These are phyloP conservation scores for Petrolisthes cinctipes DNA, from an alignment of 2,888 invertebrate genomes.

Conservation along the genomic window DNA sequence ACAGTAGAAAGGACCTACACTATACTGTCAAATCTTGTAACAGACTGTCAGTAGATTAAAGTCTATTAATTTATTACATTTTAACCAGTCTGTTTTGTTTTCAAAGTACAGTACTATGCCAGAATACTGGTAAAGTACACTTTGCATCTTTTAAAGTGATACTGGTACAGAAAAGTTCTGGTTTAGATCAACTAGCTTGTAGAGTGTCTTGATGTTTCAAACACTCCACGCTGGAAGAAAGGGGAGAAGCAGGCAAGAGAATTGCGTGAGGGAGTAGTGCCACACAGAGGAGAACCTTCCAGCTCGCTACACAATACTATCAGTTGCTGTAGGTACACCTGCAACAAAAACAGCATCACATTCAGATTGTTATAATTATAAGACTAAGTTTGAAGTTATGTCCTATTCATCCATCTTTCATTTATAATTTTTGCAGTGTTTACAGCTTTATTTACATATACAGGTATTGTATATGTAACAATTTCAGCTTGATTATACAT, in stretches of 20 bases:
- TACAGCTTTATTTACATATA: neutral
- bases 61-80: neutral
- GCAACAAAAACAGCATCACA: conserved; percentile 5
- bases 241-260: conserved; percentile 83
- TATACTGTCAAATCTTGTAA: too few species aligned
- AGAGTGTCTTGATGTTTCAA: conserved; percentile 49
- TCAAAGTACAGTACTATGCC: too few species aligned
- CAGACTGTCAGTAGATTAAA: neutral
- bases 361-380: neutral
- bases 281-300: conserved; percentile 78
- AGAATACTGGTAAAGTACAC: neutral
- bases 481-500: neutral
- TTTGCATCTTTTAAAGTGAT: too few species aligned
- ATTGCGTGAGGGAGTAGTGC: conserved; percentile 75
- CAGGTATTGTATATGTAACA: neutral
- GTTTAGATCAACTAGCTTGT: conserved; percentile 37
- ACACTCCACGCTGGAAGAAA: conserved; percentile 76
- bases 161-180: neutral
- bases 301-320: conserved; percentile 80
- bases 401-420: too few species aligned
- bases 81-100: neutral
- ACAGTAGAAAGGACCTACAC: too few species aligned
- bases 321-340: conserved; percentile 79
- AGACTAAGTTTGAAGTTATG: neutral
- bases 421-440: neutral